These are phyloP conservation scores for Girardinus metallicus DNA, from an alignment of 2,797 vertebrate genomes.

Conservation along the genomic window DNA sequence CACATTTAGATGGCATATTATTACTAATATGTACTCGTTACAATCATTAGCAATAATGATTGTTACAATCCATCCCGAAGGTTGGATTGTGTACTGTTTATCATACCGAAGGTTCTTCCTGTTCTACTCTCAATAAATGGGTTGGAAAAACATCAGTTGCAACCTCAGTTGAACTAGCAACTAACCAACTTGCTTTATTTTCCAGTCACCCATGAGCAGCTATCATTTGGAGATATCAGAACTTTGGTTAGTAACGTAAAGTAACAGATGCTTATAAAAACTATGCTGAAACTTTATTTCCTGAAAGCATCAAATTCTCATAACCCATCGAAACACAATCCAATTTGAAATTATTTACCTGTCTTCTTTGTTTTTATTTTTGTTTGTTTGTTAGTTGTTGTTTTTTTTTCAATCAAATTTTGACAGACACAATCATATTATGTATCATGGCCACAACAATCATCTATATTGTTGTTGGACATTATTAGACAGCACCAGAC, in stretches of 20 bases:
- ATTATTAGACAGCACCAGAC: slow-evolving; percentile 10
- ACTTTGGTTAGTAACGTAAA: not conserved
- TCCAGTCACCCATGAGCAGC: not conserved
- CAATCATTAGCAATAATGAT: no score
- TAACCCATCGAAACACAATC: not conserved
- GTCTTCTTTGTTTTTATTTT: not conserved
- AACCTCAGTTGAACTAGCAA: no score
- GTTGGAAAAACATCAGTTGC: no score
- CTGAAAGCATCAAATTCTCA: not conserved
- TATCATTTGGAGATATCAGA: not conserved
- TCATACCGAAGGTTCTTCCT: no score
- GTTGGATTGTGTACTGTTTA: no score
- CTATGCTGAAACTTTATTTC: not conserved
- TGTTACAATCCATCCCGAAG: no score
- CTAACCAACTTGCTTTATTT: not conserved
- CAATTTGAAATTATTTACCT: not conserved
- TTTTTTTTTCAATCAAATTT: not conserved
- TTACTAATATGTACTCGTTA: no score
- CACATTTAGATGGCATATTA: no score
- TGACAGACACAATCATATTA: not conserved
- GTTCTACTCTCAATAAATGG: no score
- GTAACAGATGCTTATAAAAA: not conserved
- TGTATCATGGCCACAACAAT: not conserved
- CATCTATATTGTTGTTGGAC: not conserved
- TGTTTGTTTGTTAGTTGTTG: rapidly evolving